Conservation (phyloP, 2,113 vertebrate species). For the Pteronura brasiliensis region DNA sequence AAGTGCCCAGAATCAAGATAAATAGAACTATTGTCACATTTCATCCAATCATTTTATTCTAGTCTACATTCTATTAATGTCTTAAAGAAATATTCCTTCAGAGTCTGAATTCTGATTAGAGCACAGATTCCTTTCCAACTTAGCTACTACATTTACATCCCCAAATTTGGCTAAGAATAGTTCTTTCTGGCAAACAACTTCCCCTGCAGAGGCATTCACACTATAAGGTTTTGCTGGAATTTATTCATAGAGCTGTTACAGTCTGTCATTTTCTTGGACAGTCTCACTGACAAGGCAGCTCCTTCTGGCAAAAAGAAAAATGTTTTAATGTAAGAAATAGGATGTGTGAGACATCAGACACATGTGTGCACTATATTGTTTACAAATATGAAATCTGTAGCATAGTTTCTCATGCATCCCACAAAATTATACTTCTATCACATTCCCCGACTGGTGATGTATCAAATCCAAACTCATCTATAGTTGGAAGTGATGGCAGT, state of each 20-base stretch:
- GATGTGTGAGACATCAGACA: not conserved
- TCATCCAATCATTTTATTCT: not conserved
- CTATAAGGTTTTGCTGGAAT: not conserved
- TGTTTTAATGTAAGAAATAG: not conserved
- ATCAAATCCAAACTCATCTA: not conserved
- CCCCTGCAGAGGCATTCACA: not conserved
- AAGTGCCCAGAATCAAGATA: not conserved
- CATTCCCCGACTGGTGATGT: not conserved
- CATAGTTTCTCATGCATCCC: not conserved
- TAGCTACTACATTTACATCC: not conserved
- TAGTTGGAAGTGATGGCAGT: rapidly evolving
- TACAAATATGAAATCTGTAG: not conserved
- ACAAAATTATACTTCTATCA: not conserved
- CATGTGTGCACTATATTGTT: not conserved
- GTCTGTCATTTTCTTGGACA: not conserved
- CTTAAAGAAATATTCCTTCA: not conserved
- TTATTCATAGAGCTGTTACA: not conserved
- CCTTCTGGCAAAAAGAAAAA: not conserved
- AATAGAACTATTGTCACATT: not conserved
- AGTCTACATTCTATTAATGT: not conserved
- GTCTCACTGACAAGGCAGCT: not conserved
- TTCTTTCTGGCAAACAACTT: not conserved
- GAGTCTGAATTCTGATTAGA: not conserved
- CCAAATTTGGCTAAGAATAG: not conserved
- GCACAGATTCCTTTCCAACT: not conserved